phyloP scores from a whole-genome alignment of 2,113 vertebrate genomes.

The Syrrhaptes paradoxus region DNA sequence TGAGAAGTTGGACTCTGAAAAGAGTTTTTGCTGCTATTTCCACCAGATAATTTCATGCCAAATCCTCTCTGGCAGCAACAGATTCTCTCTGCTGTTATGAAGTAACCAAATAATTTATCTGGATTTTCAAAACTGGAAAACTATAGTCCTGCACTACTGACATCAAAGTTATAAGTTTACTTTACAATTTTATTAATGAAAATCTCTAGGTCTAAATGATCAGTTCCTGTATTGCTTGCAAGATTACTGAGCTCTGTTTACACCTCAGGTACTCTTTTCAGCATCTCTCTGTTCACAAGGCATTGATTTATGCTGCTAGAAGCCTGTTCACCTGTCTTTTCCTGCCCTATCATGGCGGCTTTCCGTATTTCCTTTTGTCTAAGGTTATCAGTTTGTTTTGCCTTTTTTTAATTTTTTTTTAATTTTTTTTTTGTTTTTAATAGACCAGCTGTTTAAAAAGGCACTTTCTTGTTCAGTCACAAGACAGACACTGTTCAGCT shows the following conservation, averaged over 20 bases:
- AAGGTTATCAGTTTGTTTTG: background rate
- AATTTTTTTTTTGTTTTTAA: too few species aligned
- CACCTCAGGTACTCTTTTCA: background rate
- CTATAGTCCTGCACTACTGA: background rate
- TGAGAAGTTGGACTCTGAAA: background rate
- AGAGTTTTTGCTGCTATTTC: background rate
- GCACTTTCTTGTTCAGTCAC: background rate
- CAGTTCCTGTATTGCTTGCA: background rate
- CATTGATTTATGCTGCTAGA: background rate
- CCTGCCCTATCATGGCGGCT: background rate
- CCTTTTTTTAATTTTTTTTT: background rate
- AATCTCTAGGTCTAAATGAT: background rate
- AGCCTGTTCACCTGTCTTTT: background rate
- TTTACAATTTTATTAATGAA: background rate
- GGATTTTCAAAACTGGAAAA: background rate
- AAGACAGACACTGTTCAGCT: background rate
- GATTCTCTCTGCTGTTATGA: background rate
- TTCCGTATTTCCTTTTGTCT: background rate
- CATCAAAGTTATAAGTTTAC: background rate
- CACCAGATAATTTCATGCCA: background rate
- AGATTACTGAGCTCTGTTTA: background rate
- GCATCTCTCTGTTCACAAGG: background rate
- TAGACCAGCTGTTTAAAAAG: background rate
- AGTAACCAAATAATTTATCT: background rate
- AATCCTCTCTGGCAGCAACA: background rate